Percentiles rank a stretch among this genome's conserved stretches.
These are phyloP conservation scores for Takifugu ocellatus DNA, from an alignment of 2,797 vertebrate species.

Conservation along the genomic window DNA sequence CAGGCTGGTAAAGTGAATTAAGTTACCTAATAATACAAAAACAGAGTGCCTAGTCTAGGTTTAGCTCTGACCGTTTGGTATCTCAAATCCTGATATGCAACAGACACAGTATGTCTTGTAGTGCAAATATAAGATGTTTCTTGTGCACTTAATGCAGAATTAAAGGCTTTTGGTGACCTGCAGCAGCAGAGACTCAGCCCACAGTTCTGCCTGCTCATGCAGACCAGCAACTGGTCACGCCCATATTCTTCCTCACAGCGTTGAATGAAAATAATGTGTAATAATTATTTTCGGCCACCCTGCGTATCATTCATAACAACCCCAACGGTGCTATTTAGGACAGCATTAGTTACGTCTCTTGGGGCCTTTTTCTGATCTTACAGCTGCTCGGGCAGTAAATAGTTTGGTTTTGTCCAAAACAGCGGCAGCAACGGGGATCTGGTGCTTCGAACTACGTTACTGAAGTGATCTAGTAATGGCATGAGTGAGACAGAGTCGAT, in stretches of 20 bases:
- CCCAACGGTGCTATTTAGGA: constrained; percentile 11
- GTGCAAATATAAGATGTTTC: too few relatives aligned
- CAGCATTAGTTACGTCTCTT: constrained; percentile 4
- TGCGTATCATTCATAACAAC: constrained; percentile 9
- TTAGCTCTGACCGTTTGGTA: not conserved
- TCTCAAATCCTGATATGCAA: not conserved
- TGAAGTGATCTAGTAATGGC: not conserved
- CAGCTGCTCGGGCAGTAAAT: constrained; percentile 16
- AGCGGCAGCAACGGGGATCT: not conserved
- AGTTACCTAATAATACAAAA: not conserved
- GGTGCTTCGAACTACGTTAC: not conserved
- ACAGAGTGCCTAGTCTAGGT: too few relatives aligned
- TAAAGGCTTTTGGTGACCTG: constrained; percentile 2
- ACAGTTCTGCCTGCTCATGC: constrained; percentile 5
- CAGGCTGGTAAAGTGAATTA: constrained; percentile 7
- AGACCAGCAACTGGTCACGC: constrained; percentile 14
- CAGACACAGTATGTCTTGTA: too few relatives aligned
- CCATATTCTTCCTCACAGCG: constrained; percentile 9
- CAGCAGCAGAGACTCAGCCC: not conserved
- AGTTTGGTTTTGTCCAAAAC: constrained; percentile 7
- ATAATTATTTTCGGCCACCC: constrained; percentile 13
- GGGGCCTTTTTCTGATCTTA: constrained; percentile 9
- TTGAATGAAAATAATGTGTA: constrained; percentile 6
- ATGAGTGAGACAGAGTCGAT: constrained; percentile 3
- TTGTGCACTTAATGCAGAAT: not conserved